Evolutionary conservation across 2,113 vertebrate species (phyloP).

Genomic region (Spermophilus dauricus): DNA sequence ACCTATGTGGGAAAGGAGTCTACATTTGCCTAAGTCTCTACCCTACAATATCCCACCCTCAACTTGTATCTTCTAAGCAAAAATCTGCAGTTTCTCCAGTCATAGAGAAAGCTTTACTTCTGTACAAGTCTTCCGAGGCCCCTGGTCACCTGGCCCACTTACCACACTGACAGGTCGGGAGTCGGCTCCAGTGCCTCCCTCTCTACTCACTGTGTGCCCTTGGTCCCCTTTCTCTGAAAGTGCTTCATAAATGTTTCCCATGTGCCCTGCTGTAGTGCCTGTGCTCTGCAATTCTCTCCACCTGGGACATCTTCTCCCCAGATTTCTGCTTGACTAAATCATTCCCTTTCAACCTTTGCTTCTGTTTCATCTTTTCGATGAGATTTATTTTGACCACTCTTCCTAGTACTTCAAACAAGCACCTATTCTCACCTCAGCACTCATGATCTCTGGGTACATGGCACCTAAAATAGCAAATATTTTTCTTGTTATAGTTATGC

Average conservation of each 20-base stretch:
- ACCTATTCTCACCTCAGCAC: too few species aligned
- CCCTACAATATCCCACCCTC: not conserved
- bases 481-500: not conserved
- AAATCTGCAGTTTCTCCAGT: not conserved
- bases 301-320: not conserved
- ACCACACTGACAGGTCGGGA: not conserved
- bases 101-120: not conserved
- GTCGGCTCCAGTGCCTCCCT: rapidly evolving
- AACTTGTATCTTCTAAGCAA: not conserved
- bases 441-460: not conserved
- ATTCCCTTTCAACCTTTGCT: not conserved
- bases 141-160: too few species aligned
- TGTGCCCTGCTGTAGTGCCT: rapidly evolving
- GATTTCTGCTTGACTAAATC: not conserved
- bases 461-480: not conserved
- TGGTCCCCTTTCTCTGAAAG: too few species aligned
- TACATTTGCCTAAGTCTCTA: not conserved
- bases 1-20: not conserved
- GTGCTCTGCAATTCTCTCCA: not conserved
- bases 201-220: not conserved
- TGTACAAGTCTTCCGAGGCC: rapidly evolving
- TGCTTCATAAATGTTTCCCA: not conserved
- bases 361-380: not conserved
- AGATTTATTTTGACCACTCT: not conserved
- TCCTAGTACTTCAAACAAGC: not conserved